Conservation (phyloP, 2,113 vertebrate genomes). For the Glaucomys volans region DNA sequence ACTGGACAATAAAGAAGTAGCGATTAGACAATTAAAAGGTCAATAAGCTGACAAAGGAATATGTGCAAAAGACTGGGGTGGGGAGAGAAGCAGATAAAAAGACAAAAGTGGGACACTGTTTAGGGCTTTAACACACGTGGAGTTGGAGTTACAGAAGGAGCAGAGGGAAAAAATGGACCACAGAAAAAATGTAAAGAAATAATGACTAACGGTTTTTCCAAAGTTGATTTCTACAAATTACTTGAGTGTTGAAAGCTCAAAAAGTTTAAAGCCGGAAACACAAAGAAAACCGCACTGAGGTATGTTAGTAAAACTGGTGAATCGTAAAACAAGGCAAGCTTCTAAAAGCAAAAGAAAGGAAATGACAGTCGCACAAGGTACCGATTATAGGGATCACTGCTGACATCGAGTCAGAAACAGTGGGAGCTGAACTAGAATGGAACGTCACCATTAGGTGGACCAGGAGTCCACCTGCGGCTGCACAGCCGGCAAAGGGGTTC, state of each 20-base stretch:
- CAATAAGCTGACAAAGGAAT: neutral
- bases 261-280: neutral
- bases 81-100: no score
- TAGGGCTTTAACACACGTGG: neutral
- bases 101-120: neutral
- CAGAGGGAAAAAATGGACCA: neutral
- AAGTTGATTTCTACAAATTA: neutral
- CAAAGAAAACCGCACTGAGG: neutral
- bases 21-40: neutral
- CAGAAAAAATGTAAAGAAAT: neutral
- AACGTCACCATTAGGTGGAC: neutral
- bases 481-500: neutral
- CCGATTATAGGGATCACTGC: neutral
- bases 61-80: neutral
- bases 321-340: neutral
- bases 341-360: neutral
- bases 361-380: neutral
- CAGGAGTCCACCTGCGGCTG: neutral
- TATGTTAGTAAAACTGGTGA: neutral
- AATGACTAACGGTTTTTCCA: neutral
- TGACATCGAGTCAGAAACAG: neutral
- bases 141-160: neutral
- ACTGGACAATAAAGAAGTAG: neutral
- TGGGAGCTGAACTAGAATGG: neutral
- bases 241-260: neutral